Conservation (phyloP, 2,797 vertebrate species). For the Enteromius radiatus region DNA sequence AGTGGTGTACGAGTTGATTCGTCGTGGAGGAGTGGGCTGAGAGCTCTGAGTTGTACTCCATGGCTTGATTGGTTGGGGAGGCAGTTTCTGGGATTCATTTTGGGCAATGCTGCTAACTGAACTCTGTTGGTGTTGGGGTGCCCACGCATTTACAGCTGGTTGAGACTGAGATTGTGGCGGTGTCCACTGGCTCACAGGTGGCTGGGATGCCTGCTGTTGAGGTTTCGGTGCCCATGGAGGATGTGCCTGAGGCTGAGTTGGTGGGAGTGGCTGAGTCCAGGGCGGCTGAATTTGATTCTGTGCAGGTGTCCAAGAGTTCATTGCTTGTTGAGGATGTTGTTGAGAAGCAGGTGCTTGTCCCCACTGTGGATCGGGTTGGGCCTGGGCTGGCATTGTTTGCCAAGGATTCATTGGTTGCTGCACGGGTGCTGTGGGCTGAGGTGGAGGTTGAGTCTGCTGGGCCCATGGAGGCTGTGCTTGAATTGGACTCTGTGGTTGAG, state of each 20-base stretch:
- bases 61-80: conserved; percentile 73
- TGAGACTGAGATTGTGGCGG: conserved; percentile 63
- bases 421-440: conserved; percentile 55
- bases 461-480: conserved; percentile 74
- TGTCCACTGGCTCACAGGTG: conserved; percentile 69
- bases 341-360: conserved; percentile 69
- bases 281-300: conserved; percentile 56
- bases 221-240: conserved; percentile 71
- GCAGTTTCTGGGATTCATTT: conserved; percentile 61
- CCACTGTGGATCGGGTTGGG: conserved; percentile 73
- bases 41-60: conserved; percentile 69
- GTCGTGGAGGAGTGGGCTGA: conserved; percentile 69
- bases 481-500: conserved; percentile 65
- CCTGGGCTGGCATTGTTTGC: conserved; percentile 69
- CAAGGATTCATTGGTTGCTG: conserved; percentile 71
- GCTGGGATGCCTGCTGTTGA: conserved; percentile 69
- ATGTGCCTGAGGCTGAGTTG: conserved; percentile 66
- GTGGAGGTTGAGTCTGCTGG: conserved; percentile 68
- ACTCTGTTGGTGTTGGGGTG: conserved; percentile 76
- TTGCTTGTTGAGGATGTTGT: conserved; percentile 65
- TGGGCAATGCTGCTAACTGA: conserved; percentile 71
- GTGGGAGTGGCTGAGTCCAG: conserved; percentile 51
- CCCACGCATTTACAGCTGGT: conserved; percentile 66
- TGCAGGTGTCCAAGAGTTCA: conserved; percentile 56
- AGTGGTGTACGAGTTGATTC: conserved; percentile 71